phyloP scores from a whole-genome alignment of 2,888 invertebrate species.

The Gastrophysa polygoni region DNA sequence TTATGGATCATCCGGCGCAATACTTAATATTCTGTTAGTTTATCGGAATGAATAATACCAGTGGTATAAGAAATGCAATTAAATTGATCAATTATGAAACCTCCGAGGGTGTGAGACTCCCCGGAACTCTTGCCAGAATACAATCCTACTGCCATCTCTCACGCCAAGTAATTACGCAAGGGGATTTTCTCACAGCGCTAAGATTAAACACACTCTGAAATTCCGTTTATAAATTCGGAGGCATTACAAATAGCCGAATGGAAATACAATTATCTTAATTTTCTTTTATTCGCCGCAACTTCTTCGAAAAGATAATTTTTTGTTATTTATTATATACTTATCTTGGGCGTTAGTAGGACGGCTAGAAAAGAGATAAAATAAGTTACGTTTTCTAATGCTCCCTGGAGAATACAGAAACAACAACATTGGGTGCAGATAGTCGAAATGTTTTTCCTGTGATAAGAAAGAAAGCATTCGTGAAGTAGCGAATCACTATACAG shows the following conservation, averaged over 20 bases:
- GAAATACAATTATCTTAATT: conserved; percentile 58
- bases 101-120: conserved; percentile 34
- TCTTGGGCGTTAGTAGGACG: conserved; percentile 15
- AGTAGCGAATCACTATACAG: no score
- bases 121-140: conserved; percentile 47
- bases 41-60: conserved; percentile 38
- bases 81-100: conserved; percentile 47
- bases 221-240: conserved; percentile 55
- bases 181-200: conserved; percentile 54
- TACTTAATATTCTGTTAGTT: conserved; percentile 35
- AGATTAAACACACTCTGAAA: conserved; percentile 55
- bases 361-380: not conserved
- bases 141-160: conserved; percentile 53
- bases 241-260: conserved; percentile 56
- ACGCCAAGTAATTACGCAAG: conserved; percentile 56
- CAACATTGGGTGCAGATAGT: no score
- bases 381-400: not conserved
- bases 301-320: conserved; percentile 51
- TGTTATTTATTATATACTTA: conserved; percentile 38
- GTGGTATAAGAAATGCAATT: conserved; percentile 47
- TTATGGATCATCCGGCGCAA: not conserved
- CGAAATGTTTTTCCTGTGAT: no score
- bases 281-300: conserved; percentile 49
- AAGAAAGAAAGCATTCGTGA: no score
- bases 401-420: not conserved